Evolutionary conservation across 1,140 invertebrate species (phyloP), one percentile per base, ranked within the genome.

Genomic region (Globodera rostochiensis): DNA sequence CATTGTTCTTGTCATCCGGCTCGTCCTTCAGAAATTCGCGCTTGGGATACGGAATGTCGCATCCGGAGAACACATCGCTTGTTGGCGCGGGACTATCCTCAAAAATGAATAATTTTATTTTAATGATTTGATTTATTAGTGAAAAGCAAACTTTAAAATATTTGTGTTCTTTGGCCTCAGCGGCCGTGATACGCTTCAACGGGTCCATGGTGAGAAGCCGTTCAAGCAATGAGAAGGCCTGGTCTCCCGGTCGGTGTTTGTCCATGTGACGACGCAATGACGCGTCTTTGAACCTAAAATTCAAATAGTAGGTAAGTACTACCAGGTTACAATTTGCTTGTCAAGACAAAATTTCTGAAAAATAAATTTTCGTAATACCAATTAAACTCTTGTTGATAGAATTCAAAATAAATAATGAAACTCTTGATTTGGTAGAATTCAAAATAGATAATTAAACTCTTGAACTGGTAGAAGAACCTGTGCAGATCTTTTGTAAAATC

Each of bases 201-300:
- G 98, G 98, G 92, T 99, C 98, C 96, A 99, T 99, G 73, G 97
- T 93, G 66, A 99, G 91, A 73, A 99, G 91, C 90, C 96, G 95
- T 91, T 98, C 96, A 36, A 95, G 91, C 93, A 99, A 91, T 91
- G 94, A 94, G 89, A 99, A 98, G 64, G 96, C 21, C 21, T 80
- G 21, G 19, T 36, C 71, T 91, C 97, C 97, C 75, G 98, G 96
- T 92, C 98, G 98, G 91, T 98, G 96, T 82, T 97, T 93, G 87
- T 98, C 96, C 97, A 99, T 99, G 90, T 99, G 98, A 90, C 98
- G 98, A 71, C 95, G 94, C 74, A 99, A 91, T 6, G 95, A 97
- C 91, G 95, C 98, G 90, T 94, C 53, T 82, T 80, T 46, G 21
- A 82, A 82, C 47, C 73, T 79, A 19, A 70, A 70, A 50, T 13